Evolutionary conservation across 2,797 vertebrate species (phyloP), one percentile per base, ranked within the genome.

Genomic region (Apogon hyalosoma): DNA sequence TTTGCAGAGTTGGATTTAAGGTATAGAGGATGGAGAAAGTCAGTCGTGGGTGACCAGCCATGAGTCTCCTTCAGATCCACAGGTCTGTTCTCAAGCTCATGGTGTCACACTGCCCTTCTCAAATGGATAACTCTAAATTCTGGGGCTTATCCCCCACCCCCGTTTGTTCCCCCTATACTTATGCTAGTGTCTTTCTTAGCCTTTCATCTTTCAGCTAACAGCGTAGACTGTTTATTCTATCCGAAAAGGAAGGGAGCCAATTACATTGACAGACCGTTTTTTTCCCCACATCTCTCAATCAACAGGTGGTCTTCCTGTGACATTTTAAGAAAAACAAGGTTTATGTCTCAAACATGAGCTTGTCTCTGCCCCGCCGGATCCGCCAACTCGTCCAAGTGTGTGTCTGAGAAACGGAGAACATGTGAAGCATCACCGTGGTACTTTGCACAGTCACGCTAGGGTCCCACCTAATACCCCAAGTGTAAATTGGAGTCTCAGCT

Each of bases 291-390:
- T 78, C 43, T 55, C 77, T 80, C 74, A 76, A 82, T 90, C 83
- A 86, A 85, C 88, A 91, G 84, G 86, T 90, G 85, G 54, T 82
- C 61, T 66, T 60, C 14, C 59, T 3, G 55, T 36, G 38, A 21
- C 16, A 24, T 80, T 28, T 11, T 43, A 61, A 67, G 54, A 57
- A 31, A 76, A 86, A 84, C 74, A 65, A 77, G 77, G 79, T 63
- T 36, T 54, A 90, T 91, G 88, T 87, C 89, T 92, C 75, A 91
- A 91, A 91, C 90, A 92, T 90, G 87, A 90, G 89, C 68, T 50
- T 24, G 62, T 78, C 69, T 73, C 63, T 50, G 79, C 77, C 43
- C 80, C 59, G 19, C 58, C 58, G 41, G 53, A 71, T 79, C 65
- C 7, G 39, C 69, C 82, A 73, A 55, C 79, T 79, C 33, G 60